Evolutionary conservation across 2,888 invertebrate genomes (phyloP).

Genomic region (Platycheirus albimanus): DNA sequence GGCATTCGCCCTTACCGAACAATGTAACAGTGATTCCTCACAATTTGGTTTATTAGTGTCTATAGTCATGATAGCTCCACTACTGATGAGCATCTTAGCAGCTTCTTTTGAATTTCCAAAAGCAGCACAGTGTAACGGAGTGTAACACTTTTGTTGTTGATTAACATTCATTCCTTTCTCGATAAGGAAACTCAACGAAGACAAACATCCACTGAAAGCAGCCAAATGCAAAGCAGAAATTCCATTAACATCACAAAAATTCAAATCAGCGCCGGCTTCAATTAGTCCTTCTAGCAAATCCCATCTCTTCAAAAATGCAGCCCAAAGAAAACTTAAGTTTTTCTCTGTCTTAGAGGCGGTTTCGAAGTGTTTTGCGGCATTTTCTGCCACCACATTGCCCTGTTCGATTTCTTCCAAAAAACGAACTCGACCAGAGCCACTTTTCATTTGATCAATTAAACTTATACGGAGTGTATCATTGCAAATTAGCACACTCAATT

Average conservation of each 20-base stretch:
- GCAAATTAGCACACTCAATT: slow-evolving; percentile 89
- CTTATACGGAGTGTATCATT: slow-evolving; percentile 89
- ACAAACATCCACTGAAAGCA: slow-evolving; percentile 90
- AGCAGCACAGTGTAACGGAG: slow-evolving; percentile 94
- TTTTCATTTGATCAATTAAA: slow-evolving; percentile 89
- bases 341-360: slow-evolving; percentile 87
- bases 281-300: slow-evolving; percentile 87
- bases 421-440: slow-evolving; percentile 86
- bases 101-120: slow-evolving; percentile 93
- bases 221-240: slow-evolving; percentile 90
- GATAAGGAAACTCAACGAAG: slow-evolving; percentile 88
- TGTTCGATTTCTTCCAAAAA: slow-evolving; percentile 90
- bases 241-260: slow-evolving; percentile 89
- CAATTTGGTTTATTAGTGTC: slow-evolving; percentile 87
- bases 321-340: slow-evolving; percentile 89
- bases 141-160: slow-evolving; percentile 88
- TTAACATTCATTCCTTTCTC: slow-evolving; percentile 88
- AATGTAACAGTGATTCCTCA: slow-evolving; percentile 91
- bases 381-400: slow-evolving; percentile 86
- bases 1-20: slow-evolving; percentile 92
- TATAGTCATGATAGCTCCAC: slow-evolving; percentile 87
- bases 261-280: slow-evolving; percentile 87
- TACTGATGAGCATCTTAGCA: slow-evolving; percentile 89
- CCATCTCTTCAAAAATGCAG: slow-evolving; percentile 88
- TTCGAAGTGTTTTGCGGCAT: slow-evolving; percentile 84